Base-by-base conservation (phyloP, 2,888 invertebrate genomes). In the Ochropleura leucogaster region DNA sequence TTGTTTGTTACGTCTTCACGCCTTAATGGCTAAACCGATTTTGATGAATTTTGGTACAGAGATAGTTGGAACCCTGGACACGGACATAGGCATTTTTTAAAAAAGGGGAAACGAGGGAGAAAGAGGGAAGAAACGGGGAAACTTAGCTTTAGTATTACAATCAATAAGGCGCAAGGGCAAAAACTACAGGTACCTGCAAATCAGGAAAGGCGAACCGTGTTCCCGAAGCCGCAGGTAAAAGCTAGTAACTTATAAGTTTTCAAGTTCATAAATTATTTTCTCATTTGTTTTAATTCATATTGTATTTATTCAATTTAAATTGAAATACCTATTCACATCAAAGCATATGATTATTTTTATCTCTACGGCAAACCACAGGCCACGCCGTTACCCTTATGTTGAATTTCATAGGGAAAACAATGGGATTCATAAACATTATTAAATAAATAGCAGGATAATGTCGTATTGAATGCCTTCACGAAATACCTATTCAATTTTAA, bases 401-500 rank as follows among this genome's bases (percentile, higher is more conserved):
- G 18, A 68, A 42, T 49, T 60, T n/a, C 6, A 71, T 55, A 72
- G 72, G 85, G 67, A 85, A 83, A 85, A 77, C 49, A 59, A 47
- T 80, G n/a, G 10, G 18, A 68, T 62, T 57, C 44, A 49, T 40
- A 69, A 62, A 68, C 49, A 12, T 30, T 42, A 14, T 9, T 55
- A 47, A 62, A 42, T 59, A 18, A 53, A 68, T 46, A 57, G 53
- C 47, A 74, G 42, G 4, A 44, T 62, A 72, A 63, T 70, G 55
- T 40, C 16, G 42, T 46, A 49, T 62, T 44, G 40, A 59, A 30
- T 64, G 12, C 44, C 20, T 47, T 53, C 55, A 66, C 18, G 51
- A 49, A 42, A n/a, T 47, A 67, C 57, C n/a, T 66, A 80, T 68
- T 80, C 51, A 18, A 51, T 65, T 79, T 79, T 82, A 79, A 86